Evolutionary conservation across 2,797 vertebrate genomes (phyloP).

Genomic region (Triplophysa yarkandensis): DNA sequence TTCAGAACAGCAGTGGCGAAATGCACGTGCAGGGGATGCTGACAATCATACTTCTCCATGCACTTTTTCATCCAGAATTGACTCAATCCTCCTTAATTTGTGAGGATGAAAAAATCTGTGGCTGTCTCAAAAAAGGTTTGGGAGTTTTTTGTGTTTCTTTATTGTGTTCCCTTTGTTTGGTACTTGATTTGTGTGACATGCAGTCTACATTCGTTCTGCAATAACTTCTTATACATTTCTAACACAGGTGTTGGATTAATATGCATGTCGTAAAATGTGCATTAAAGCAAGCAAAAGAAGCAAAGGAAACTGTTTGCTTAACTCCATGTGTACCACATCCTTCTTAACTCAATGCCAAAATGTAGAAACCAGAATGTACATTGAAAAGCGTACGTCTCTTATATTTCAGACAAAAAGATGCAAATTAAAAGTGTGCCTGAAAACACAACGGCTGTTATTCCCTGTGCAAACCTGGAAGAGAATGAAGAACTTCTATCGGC

Average conservation of each 20-base stretch:
- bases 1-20: slow-evolving; percentile 26
- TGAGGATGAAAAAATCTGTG: background rate
- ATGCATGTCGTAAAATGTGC: background rate
- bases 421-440: slow-evolving; percentile 21
- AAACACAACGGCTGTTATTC: slow-evolving; percentile 12
- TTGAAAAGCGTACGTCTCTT: slow-evolving; percentile 19
- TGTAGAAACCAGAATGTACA: too few relatives aligned
- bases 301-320: background rate
- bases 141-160: slow-evolving; percentile 35
- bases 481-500: background rate
- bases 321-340: slow-evolving; percentile 20
- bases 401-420: slow-evolving; percentile 28
- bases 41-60: slow-evolving; percentile 26
- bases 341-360: background rate
- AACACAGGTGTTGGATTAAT: background rate
- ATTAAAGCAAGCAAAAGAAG: background rate
- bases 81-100: background rate
- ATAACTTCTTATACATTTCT: too few relatives aligned
- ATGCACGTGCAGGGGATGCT: slow-evolving; percentile 37
- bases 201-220: too few relatives aligned
- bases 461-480: slow-evolving; percentile 22
- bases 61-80: background rate
- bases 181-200: background rate
- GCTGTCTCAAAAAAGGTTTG: slow-evolving; percentile 43
- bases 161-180: background rate